A percentile compares a stretch with the other conserved stretches of the same genome.
These are phyloP conservation scores for Thunnus albacares DNA, from an alignment of 2,797 vertebrate species.

Conservation along the genomic window DNA sequence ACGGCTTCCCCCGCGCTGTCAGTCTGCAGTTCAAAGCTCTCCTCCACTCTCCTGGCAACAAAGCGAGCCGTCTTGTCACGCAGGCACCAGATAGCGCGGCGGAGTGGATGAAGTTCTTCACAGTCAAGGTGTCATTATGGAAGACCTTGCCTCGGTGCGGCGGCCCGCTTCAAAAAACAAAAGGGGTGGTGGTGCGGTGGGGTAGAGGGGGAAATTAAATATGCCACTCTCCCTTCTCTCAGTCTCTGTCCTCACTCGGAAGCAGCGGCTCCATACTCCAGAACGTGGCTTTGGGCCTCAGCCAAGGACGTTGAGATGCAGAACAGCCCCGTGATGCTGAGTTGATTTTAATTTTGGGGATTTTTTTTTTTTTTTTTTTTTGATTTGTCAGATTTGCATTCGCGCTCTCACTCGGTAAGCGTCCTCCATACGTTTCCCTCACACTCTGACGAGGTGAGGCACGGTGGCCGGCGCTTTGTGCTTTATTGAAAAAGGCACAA, in stretches of 20 bases:
- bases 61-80: slow-evolving; percentile 79
- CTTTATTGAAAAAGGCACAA: slow-evolving; percentile 31
- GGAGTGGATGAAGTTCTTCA: slow-evolving; percentile 81
- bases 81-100: slow-evolving; percentile 63
- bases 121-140: slow-evolving; percentile 80
- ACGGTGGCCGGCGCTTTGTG: slow-evolving; percentile 11
- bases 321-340: slow-evolving; percentile 18
- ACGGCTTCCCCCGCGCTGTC: slow-evolving; percentile 74
- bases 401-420: slow-evolving; percentile 11
- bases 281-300: slow-evolving; percentile 41
- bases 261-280: slow-evolving; percentile 19
- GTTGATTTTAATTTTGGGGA: slow-evolving; percentile 20
- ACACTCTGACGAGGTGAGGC: slow-evolving; percentile 42
- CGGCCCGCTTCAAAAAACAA: slow-evolving; percentile 48
- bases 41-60: slow-evolving; percentile 77
- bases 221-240: slow-evolving; percentile 52
- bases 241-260: slow-evolving; percentile 20
- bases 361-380: slow-evolving; percentile 28
- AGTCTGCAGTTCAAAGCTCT: slow-evolving; percentile 79
- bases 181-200: slow-evolving; percentile 19
- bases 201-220: slow-evolving; percentile 58
- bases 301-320: slow-evolving; percentile 52
- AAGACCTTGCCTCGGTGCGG: slow-evolving; percentile 67
- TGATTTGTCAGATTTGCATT: slow-evolving; percentile 40
- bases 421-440: slow-evolving; percentile 1